Percentiles rank a stretch among this genome's conserved stretches.
phyloP scores from a whole-genome alignment of 2,888 invertebrate genomes.

The Meta bourneti region DNA sequence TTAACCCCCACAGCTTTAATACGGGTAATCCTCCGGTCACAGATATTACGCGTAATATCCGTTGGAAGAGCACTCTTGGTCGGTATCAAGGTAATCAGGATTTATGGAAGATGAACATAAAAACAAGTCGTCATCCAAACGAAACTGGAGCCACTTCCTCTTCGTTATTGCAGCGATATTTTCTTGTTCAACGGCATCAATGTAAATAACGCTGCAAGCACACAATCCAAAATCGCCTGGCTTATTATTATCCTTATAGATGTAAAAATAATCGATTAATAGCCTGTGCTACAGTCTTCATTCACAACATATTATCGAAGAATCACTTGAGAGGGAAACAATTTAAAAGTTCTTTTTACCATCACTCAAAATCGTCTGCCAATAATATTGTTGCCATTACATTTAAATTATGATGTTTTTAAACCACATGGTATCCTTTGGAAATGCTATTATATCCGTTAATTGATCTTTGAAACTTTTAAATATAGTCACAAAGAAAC shows the following conservation, averaged over 20 bases:
- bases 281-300: not conserved
- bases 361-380: too few species aligned
- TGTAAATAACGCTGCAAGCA: not conserved
- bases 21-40: slow-evolving; percentile 67
- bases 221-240: not conserved
- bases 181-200: slow-evolving; percentile 34
- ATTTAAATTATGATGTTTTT: too few species aligned
- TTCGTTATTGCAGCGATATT: slow-evolving; percentile 56
- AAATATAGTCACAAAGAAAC: too few species aligned
- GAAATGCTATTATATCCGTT: too few species aligned
- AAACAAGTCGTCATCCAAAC: slow-evolving; percentile 34
- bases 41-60: slow-evolving; percentile 75
- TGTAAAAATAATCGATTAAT: not conserved
- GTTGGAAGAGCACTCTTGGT: slow-evolving; percentile 68
- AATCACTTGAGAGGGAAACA: not conserved
- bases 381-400: too few species aligned
- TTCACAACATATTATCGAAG: not conserved
- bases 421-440: too few species aligned
- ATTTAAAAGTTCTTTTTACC: not conserved
- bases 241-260: not conserved
- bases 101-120: slow-evolving; percentile 62
- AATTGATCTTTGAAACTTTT: too few species aligned
- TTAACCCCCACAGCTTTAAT: slow-evolving; percentile 51
- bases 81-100: slow-evolving; percentile 58
- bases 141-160: slow-evolving; percentile 25